Conservation (phyloP, 1,140 invertebrate species). For the Cherax destructor region DNA sequence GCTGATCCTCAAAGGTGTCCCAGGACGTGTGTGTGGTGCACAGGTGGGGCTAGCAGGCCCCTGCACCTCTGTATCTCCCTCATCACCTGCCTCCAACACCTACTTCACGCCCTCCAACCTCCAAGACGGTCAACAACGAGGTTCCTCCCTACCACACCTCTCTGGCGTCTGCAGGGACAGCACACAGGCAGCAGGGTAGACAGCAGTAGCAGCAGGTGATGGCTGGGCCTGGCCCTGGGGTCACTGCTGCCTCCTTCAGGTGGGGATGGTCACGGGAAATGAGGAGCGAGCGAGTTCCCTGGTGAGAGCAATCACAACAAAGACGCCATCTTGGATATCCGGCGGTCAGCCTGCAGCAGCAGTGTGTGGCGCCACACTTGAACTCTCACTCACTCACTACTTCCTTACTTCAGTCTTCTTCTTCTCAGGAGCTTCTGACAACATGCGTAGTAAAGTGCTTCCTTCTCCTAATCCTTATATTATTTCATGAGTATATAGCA, state of each 20-base stretch:
- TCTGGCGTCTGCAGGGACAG: neutral
- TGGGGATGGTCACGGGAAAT: constrained; percentile 20
- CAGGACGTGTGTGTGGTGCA: neutral
- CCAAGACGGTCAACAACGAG: neutral
- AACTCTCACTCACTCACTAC: too few relatives aligned
- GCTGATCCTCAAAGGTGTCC: constrained; percentile 1
- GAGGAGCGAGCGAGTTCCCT: constrained; percentile 30
- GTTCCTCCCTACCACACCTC: constrained; percentile 3
- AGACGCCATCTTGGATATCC: constrained; percentile 67
- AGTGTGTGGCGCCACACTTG: constrained; percentile 26
- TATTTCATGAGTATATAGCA: too few relatives aligned
- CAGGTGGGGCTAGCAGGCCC: constrained; percentile 16
- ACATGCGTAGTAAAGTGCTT: too few relatives aligned
- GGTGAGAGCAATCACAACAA: constrained; percentile 64
- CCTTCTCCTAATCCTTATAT: too few relatives aligned
- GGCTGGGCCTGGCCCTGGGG: neutral
- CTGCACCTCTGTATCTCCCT: constrained; percentile 25
- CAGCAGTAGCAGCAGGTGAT: neutral
- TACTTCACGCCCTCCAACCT: too few relatives aligned
- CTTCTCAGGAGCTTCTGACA: too few relatives aligned
- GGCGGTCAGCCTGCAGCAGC: constrained; percentile 40
- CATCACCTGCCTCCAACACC: constrained; percentile 17
- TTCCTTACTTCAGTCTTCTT: too few relatives aligned
- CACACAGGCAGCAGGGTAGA: neutral
- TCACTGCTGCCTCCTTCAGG: neutral